Evolutionary conservation across 2,888 invertebrate species (phyloP).

Genomic region (Lithophane ornitopus): DNA sequence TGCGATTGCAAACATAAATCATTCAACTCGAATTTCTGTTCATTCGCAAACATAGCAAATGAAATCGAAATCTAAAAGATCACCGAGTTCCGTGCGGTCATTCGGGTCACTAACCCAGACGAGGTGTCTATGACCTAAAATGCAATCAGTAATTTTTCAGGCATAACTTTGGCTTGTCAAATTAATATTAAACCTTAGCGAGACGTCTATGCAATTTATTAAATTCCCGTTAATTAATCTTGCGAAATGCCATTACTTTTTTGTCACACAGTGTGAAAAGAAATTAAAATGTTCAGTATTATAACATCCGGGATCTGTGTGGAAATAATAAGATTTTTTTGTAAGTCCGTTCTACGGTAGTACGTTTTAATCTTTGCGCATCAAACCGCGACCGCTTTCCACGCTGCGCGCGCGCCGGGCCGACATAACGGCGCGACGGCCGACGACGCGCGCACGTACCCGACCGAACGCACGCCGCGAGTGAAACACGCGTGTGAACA

Average conservation of each 20-base stretch:
- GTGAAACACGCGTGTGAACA: constrained; percentile 71
- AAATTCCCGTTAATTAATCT: constrained; percentile 61
- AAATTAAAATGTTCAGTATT: constrained; percentile 41
- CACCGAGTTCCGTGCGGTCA: constrained; percentile 18
- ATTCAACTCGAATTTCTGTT: neutral
- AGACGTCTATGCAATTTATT: constrained; percentile 38
- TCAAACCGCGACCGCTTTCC: constrained; percentile 80
- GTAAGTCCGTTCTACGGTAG: constrained; percentile 44
- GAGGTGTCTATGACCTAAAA: constrained; percentile 39
- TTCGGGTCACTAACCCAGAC: constrained; percentile 39
- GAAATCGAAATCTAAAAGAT: constrained; percentile 38
- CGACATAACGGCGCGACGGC: constrained; percentile 85
- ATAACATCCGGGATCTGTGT: constrained; percentile 36
- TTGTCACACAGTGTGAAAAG: constrained; percentile 29
- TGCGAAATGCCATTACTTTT: constrained; percentile 41
- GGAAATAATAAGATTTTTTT: constrained; percentile 47
- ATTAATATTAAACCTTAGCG: constrained; percentile 33
- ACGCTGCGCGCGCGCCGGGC: constrained; percentile 71
- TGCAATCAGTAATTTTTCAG: constrained; percentile 37
- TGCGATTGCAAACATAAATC: neutral
- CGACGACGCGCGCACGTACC: constrained; percentile 72
- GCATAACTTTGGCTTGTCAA: constrained; percentile 22
- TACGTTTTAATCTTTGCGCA: constrained; percentile 73
- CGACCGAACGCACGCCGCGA: constrained; percentile 62
- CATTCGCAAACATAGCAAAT: constrained; percentile 6